phyloP scores from a whole-genome alignment of 2,113 vertebrate species.

The Elachura formosa region DNA sequence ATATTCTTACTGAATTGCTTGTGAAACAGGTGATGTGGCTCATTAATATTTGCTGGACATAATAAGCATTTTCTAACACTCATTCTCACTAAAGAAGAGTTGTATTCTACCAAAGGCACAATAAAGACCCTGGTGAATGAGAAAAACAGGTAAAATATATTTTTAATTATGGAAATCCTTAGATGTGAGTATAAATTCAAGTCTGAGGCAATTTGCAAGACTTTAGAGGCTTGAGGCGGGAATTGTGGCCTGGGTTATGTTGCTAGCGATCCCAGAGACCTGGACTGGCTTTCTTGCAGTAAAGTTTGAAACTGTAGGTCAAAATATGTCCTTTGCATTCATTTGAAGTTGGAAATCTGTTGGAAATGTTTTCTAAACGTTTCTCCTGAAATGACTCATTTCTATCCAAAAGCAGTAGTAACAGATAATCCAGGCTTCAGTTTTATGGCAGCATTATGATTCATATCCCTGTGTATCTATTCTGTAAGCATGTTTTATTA shows the following conservation, averaged over 20 bases:
- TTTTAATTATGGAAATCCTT: not conserved
- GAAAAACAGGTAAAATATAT: not conserved
- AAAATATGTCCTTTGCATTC: not conserved
- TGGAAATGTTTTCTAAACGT: not conserved
- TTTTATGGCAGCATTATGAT: not conserved
- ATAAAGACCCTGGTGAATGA: not conserved
- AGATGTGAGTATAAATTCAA: not conserved
- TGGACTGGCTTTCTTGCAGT: not conserved
- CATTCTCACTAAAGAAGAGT: not conserved
- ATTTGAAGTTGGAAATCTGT: not conserved
- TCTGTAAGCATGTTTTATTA: not conserved
- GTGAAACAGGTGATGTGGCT: not conserved
- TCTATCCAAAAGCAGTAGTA: not conserved
- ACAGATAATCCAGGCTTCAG: not conserved
- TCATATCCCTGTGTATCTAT: not conserved
- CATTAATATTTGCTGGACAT: not conserved
- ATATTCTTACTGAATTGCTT: not conserved
- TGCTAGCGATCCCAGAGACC: not conserved
- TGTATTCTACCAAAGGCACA: not conserved
- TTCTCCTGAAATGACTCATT: not conserved
- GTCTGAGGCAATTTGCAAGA: not conserved
- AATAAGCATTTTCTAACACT: not conserved
- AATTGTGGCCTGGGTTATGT: not conserved
- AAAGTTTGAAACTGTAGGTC: not conserved
- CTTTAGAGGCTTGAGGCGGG: not conserved